phyloP scores from a whole-genome alignment of 1,140 invertebrate genomes.

The Diachasmimorpha longicaudata region DNA sequence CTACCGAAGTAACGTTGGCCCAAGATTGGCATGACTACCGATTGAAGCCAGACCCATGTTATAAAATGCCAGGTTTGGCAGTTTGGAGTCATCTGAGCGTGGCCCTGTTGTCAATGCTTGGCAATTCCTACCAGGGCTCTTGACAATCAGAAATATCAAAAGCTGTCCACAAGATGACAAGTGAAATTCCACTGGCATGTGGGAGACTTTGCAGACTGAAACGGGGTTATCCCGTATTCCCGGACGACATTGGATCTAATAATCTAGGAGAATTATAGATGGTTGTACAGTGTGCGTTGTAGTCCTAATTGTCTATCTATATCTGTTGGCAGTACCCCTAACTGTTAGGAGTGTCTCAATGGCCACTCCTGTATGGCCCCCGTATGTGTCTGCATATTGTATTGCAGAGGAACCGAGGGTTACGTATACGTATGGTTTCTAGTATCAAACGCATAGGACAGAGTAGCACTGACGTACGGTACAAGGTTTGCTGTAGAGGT shows the following conservation, averaged over 20 bases:
- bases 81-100: no score
- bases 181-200: neutral
- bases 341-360: constrained; percentile 59
- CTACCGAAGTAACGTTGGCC: no score
- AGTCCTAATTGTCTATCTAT: constrained; percentile 62
- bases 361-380: constrained; percentile 48
- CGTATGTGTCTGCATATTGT: constrained; percentile 12
- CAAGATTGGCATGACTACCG: no score
- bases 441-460: neutral
- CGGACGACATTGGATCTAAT: constrained; percentile 44
- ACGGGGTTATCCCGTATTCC: constrained; percentile 35
- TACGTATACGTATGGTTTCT: neutral
- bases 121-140: no score
- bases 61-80: no score
- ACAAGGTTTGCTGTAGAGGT: neutral
- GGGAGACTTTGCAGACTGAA: neutral
- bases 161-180: constrained; percentile 3
- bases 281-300: constrained; percentile 24
- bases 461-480: constrained; percentile 41
- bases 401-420: neutral
- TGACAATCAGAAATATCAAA: neutral
- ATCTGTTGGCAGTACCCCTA: constrained; percentile 40
- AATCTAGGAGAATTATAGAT: constrained; percentile 51
- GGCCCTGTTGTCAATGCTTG: no score
- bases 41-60: no score